Evolutionary conservation across 2,113 vertebrate species (phyloP), one percentile per base, ranked within the genome.

Genomic region (Probosciger aterrimus): DNA sequence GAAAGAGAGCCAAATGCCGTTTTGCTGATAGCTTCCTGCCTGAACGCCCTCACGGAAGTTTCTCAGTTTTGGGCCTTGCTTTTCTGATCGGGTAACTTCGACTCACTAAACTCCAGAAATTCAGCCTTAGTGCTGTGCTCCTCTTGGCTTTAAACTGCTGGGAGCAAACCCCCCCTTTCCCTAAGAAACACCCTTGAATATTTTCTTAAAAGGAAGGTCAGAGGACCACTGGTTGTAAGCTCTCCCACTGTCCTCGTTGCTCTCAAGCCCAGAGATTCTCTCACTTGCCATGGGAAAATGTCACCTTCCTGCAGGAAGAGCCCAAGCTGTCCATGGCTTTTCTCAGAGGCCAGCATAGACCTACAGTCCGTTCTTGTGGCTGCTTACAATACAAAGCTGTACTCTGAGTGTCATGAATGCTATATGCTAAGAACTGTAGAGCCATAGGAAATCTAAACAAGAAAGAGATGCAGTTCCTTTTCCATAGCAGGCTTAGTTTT

Each of bases 1-100:
- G 94, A 93, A 67, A 74, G 46, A 30, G 18, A 24, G 96, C 93
- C 97, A 96, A 80, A 67, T 28, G 6, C 53, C 63, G 31, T 65
- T 67, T 73, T 65, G 71, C 88, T 88, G 96, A 93, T 84, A 92
- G 52, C 87, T 96, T 96, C 96, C 96, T 96, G 93, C 73, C 79
- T 52, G 33, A 92, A 41, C 77, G 37, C 50, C 68, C 37, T 88
- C 39, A 18, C 86, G 43, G 76, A 67, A 59, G 46, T 79, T 73
- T 60, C 74, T 70, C 57, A 25, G 22, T 33, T 90, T 57, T 59
- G 69, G 77, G 65, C 70, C 82, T 94, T 35, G 92, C 31, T 82
- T 86, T 96, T 91, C 97, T 96, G 88, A 75, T 88, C 3, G 3
- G 43, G 62, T 63, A 17, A 83, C 78, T 96, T 24, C 18, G 53